These are phyloP conservation scores for Thalassoma bifasciatum DNA, from an alignment of 2,113 vertebrate genomes.

Conservation along the genomic window DNA sequence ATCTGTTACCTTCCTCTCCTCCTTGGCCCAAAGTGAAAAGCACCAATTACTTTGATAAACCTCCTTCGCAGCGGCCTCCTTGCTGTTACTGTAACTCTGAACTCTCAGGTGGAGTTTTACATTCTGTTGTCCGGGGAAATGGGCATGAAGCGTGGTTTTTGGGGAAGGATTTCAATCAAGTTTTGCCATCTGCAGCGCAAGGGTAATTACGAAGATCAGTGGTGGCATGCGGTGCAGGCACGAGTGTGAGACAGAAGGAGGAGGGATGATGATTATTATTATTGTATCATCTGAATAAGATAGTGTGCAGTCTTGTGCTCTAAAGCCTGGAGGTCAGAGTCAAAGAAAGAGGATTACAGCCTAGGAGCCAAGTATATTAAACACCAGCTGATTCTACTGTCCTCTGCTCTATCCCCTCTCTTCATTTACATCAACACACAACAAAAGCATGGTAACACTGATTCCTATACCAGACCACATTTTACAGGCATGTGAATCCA, in stretches of 20 bases:
- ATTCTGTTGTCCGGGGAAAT: constrained; percentile 37
- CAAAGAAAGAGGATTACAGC: constrained; percentile 73
- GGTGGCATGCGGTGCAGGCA: constrained; percentile 49
- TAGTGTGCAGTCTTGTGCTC: constrained; percentile 57
- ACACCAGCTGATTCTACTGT: constrained; percentile 37
- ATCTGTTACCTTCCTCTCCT: constrained; percentile 62
- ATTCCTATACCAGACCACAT: constrained; percentile 45
- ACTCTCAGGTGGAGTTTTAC: constrained; percentile 38
- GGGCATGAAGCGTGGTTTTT: constrained; percentile 42
- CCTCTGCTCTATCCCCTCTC: constrained; percentile 40
- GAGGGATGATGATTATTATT: constrained; percentile 61
- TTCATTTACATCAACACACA: constrained; percentile 39
- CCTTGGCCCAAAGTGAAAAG: constrained; percentile 49
- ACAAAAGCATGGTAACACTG: constrained; percentile 21
- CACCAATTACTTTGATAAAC: constrained; percentile 64
- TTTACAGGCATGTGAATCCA: constrained; percentile 20
- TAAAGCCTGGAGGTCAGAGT: constrained; percentile 66
- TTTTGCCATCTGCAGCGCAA: constrained; percentile 66
- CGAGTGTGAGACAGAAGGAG: constrained; percentile 53
- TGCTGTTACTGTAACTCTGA: constrained; percentile 34
- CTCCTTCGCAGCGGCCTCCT: constrained; percentile 31
- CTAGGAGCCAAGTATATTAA: constrained; percentile 68
- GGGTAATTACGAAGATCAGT: constrained; percentile 69
- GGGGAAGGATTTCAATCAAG: constrained; percentile 56
- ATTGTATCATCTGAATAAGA: constrained; percentile 66